Evolutionary conservation across 64 coral and sea anemone genomes (phyloP).

Genomic region (Pachyseris speciosa): DNA sequence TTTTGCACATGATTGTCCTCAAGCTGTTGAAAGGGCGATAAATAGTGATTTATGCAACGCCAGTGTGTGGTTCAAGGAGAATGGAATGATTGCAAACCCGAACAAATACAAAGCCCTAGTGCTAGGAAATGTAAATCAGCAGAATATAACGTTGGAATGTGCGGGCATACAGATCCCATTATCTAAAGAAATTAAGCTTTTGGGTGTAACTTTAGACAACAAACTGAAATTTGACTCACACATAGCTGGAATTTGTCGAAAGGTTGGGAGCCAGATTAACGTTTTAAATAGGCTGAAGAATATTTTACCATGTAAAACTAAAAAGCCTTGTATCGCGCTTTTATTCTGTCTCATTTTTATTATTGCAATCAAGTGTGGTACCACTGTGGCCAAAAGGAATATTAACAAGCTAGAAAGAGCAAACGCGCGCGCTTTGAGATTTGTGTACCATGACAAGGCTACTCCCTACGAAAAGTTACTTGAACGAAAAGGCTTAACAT

Average conservation of each 20-base stretch:
- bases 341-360: conserved; percentile 42
- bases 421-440: conserved; percentile 31
- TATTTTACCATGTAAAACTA: conserved; percentile 13
- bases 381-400: conserved; percentile 40
- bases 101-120: conserved; percentile 30
- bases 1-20: neutral
- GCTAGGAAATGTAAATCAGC: neutral
- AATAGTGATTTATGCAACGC: conserved; percentile 40
- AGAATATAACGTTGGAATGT: conserved; percentile 2
- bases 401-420: conserved; percentile 52
- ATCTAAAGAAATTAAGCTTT: conserved; percentile 32
- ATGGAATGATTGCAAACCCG: conserved; percentile 35
- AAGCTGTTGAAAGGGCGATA: conserved; percentile 11
- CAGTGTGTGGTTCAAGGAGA: conserved; percentile 50
- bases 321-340: conserved; percentile 24
- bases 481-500: neutral
- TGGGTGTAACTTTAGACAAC: conserved; percentile 27
- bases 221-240: conserved; percentile 57
- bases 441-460: conserved; percentile 32
- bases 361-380: conserved; percentile 43
- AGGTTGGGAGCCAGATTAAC: conserved; percentile 49
- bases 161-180: conserved; percentile 3
- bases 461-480: conserved; percentile 50
- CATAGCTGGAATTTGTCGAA: conserved; percentile 12
- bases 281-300: conserved; percentile 46